phyloP scores from a whole-genome alignment of 92 coral and sea anemone species.

The Zoanthus sansibaricus region DNA sequence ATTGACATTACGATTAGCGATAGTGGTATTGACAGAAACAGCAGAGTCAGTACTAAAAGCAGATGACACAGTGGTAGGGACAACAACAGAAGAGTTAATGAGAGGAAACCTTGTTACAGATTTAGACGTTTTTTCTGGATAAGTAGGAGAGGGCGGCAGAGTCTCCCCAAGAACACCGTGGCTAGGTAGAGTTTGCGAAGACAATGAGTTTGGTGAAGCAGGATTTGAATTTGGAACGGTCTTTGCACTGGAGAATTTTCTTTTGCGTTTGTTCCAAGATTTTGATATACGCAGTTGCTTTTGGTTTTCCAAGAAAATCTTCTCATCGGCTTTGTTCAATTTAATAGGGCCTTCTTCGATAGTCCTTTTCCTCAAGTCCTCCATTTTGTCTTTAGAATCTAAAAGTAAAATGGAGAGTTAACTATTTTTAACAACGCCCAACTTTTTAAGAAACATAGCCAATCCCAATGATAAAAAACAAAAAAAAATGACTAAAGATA shows the following conservation, averaged over 20 bases:
- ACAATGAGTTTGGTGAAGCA: not conserved
- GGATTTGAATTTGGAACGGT: constrained; percentile 22
- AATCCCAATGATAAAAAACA: not conserved
- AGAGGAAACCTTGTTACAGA: not conserved
- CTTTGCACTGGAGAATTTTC: not conserved
- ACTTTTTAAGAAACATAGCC: not conserved
- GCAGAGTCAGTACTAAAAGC: not conserved
- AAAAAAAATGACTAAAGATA: not conserved
- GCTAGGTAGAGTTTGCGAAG: constrained; percentile 4
- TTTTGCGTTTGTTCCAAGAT: not conserved
- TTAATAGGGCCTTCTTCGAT: constrained; percentile 2
- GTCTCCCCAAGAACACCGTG: constrained; percentile 29
- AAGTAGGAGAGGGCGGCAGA: constrained; percentile 24
- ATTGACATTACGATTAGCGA: not conserved
- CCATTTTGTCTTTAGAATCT: constrained; percentile 16
- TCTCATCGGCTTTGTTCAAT: not conserved
- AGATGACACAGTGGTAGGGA: constrained; percentile 8
- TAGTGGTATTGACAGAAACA: constrained; percentile 2
- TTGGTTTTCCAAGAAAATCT: not conserved
- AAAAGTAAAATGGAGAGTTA: not conserved
- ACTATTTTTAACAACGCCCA: not conserved
- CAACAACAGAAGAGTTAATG: not conserved
- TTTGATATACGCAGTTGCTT: not conserved
- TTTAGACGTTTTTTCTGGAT: not conserved
- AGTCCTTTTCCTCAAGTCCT: constrained; percentile 13